Percentiles rank a stretch among this genome's conserved stretches.
phyloP scores from a whole-genome alignment of 2,797 vertebrate species.

The Artibeus jamaicensis region DNA sequence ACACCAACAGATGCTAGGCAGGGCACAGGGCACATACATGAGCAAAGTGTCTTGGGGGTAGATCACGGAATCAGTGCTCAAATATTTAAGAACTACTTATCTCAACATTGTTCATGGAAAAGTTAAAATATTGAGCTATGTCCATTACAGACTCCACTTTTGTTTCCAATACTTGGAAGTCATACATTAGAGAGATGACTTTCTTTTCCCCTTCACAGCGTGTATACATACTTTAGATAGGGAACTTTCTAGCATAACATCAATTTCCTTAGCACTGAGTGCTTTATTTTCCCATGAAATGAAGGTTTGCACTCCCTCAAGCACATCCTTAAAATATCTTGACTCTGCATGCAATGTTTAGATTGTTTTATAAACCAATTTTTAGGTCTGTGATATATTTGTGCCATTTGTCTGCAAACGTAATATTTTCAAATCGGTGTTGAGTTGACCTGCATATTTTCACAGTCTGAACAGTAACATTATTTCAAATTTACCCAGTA shows the following conservation, averaged over 20 bases:
- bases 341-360: conserved; percentile 60
- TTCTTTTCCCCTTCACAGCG: conserved; percentile 53
- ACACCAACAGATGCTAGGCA: not conserved
- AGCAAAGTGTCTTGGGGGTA: no score
- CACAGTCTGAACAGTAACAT: conserved; percentile 51
- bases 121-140: not conserved
- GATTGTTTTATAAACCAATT: conserved; percentile 73
- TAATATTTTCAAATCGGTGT: conserved; percentile 58
- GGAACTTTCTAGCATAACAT: conserved; percentile 62
- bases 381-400: conserved; percentile 67
- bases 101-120: not conserved
- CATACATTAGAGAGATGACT: not conserved
- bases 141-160: not conserved
- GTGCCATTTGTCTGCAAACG: conserved; percentile 67
- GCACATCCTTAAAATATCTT: conserved; percentile 70
- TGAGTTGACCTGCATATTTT: conserved; percentile 63
- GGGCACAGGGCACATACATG: not conserved
- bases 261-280: conserved; percentile 67
- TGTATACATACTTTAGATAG: conserved; percentile 54
- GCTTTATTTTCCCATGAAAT: conserved; percentile 74
- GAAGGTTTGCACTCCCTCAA: conserved; percentile 60
- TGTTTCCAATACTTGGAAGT: not conserved
- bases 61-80: not conserved
- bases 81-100: conserved; percentile 8
- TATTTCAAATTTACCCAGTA: conserved; percentile 53